A percentile compares a stretch with the other conserved stretches of the same genome.
phyloP scores from a whole-genome alignment of 2,888 invertebrate genomes.

The Scaptomyza caliginosa region DNA sequence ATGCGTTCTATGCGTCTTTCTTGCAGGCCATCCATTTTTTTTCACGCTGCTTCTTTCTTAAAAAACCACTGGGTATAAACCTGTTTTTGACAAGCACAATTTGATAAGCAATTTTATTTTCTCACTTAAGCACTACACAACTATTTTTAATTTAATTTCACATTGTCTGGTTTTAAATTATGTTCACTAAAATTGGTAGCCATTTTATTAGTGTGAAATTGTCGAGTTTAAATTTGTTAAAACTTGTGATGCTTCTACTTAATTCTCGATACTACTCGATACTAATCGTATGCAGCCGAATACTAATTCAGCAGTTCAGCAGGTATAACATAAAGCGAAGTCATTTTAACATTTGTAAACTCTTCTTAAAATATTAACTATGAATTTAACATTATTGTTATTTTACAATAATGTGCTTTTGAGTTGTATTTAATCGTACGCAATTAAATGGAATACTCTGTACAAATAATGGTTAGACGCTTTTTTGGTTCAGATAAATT shows the following conservation, averaged over 20 bases:
- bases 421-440: not conserved
- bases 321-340: conserved; percentile 12
- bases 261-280: conserved; percentile 51
- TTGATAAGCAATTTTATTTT: conserved; percentile 14
- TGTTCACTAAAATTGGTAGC: conserved; percentile 24
- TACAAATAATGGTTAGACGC: no score
- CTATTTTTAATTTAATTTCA: not conserved
- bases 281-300: conserved; percentile 20
- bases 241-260: conserved; percentile 43
- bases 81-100: conserved; percentile 37
- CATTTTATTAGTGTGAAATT: conserved; percentile 62
- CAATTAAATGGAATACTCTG: no score
- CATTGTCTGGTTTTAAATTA: not conserved
- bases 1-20: conserved; percentile 27
- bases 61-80: conserved; percentile 35
- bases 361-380: conserved; percentile 11
- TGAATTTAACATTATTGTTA: not conserved
- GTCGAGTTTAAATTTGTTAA: conserved; percentile 53
- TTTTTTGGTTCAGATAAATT: no score
- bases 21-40: conserved; percentile 45
- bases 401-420: not conserved
- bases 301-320: conserved; percentile 41
- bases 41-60: conserved; percentile 18
- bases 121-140: conserved; percentile 12
- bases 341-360: conserved; percentile 1